phyloP scores from a whole-genome alignment of 1,140 invertebrate genomes.

The Sitophilus oryzae region DNA sequence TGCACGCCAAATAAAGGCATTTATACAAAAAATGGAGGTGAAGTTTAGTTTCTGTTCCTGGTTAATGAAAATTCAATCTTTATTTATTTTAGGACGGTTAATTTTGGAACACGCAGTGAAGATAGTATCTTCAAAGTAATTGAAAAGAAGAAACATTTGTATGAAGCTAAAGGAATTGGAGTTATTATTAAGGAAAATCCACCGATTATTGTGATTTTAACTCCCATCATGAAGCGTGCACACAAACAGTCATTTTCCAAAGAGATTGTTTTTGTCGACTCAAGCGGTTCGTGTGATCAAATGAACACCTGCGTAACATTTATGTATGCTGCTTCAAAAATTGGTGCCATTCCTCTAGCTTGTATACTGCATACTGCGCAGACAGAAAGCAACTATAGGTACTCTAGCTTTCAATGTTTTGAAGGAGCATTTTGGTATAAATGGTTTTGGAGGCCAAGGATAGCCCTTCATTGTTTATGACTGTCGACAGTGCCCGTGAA shows the following conservation, averaged over 20 bases:
- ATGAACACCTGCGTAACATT: no score
- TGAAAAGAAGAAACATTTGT: neutral
- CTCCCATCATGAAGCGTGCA: slow-evolving; percentile 1
- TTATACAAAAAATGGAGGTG: slow-evolving; percentile 1
- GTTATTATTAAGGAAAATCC: slow-evolving; percentile 4
- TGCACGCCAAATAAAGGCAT: neutral
- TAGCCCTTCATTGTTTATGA: no score
- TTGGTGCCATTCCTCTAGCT: slow-evolving; percentile 5
- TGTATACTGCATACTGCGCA: slow-evolving; percentile 4
- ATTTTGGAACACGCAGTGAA: slow-evolving; percentile 1
- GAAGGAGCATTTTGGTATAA: neutral
- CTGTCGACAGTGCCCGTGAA: neutral
- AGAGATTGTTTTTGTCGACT: slow-evolving; percentile 1
- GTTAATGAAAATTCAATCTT: neutral
- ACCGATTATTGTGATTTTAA: neutral
- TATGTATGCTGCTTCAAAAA: slow-evolving; percentile 3
- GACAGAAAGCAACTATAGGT: slow-evolving; percentile 1
- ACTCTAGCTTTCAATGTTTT: slow-evolving; percentile 2
- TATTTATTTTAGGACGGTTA: slow-evolving; percentile 6
- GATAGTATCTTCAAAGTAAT: slow-evolving; percentile 1
- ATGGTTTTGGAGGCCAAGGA: slow-evolving; percentile 8
- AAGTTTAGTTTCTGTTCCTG: neutral
- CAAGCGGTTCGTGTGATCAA: slow-evolving; percentile 1
- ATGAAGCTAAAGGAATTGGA: slow-evolving; percentile 1
- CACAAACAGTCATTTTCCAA: slow-evolving; percentile 1